Evolutionary conservation across 2,888 invertebrate genomes (phyloP).

Genomic region (Cybosia mesomella): DNA sequence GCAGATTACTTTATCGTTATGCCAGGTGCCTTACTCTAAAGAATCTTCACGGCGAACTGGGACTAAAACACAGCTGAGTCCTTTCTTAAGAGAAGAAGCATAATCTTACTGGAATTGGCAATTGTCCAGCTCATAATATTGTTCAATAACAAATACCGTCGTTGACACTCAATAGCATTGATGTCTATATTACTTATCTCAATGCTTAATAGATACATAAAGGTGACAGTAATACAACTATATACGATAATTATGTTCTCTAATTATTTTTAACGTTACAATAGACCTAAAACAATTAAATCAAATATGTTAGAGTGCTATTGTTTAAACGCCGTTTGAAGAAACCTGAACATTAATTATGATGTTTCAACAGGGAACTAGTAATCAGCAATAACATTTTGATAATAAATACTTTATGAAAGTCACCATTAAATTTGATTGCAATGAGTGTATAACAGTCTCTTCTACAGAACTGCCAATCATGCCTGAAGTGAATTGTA

Average conservation of each 20-base stretch:
- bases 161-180: not conserved
- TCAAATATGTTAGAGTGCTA: not conserved
- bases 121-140: not conserved
- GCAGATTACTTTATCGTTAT: not conserved
- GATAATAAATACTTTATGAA: conserved; percentile 5
- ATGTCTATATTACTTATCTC: no score
- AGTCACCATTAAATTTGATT: conserved; percentile 22
- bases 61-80: not conserved
- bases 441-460: conserved; percentile 9
- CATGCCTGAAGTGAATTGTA: conserved; percentile 13
- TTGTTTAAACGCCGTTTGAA: not conserved
- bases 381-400: conserved; percentile 17
- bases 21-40: no score
- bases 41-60: no score
- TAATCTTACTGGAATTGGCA: not conserved
- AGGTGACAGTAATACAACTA: not conserved
- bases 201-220: no score
- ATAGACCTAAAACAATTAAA: not conserved
- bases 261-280: not conserved
- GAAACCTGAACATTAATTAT: not conserved
- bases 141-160: not conserved
- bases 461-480: conserved; percentile 18
- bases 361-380: conserved; percentile 1
- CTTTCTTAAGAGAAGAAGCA: not conserved
- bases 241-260: not conserved